phyloP scores from a whole-genome alignment of 2,888 invertebrate species.

The Trachelus stipa region DNA sequence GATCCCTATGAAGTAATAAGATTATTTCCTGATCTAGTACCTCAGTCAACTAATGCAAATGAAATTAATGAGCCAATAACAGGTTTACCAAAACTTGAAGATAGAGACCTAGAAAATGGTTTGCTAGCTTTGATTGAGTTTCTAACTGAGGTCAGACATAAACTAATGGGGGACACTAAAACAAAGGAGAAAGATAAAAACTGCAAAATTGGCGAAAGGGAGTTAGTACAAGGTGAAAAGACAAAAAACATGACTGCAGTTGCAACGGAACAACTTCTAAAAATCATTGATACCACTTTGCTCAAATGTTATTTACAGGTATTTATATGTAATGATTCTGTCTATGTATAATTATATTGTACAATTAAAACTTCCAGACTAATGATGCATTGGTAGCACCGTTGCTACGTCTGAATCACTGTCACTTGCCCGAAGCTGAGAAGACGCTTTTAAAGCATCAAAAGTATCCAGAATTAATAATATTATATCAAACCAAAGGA shows the following conservation, averaged over 20 bases:
- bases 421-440: constrained; percentile 94
- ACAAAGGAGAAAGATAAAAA: constrained; percentile 57
- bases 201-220: constrained; percentile 46
- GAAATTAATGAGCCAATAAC: constrained; percentile 65
- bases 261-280: constrained; percentile 77
- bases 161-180: constrained; percentile 66
- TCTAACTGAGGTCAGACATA: constrained; percentile 80
- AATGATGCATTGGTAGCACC: constrained; percentile 96
- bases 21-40: constrained; percentile 90
- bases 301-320: constrained; percentile 97
- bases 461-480: constrained; percentile 93
- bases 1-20: constrained; percentile 97
- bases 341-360: constrained; percentile 9
- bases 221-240: constrained; percentile 42
- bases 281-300: constrained; percentile 96
- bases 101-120: constrained; percentile 88
- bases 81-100: constrained; percentile 75
- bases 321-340: constrained; percentile 26
- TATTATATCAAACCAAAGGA: constrained; percentile 94
- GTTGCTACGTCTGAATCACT: constrained; percentile 89
- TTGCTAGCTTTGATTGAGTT: constrained; percentile 90
- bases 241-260: constrained; percentile 64
- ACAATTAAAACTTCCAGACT: constrained; percentile 72
- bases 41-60: constrained; percentile 68
- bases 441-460: constrained; percentile 86